Percentiles rank a stretch among this genome's conserved stretches.
Evolutionary conservation across 2,113 vertebrate genomes (phyloP).

Genomic region (Ellobius talpinus): DNA sequence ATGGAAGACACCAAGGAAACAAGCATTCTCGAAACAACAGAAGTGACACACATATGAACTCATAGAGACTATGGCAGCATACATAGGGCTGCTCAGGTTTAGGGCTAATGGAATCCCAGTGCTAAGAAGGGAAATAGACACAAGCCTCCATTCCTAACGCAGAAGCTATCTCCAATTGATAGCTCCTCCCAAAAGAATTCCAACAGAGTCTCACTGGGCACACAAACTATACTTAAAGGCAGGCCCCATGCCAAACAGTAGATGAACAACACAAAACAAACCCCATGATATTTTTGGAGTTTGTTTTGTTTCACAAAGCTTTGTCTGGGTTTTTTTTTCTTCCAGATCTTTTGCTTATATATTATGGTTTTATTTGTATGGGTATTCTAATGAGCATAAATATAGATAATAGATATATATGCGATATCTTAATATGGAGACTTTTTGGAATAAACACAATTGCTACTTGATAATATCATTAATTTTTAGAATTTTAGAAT

Average conservation of each 20-base stretch:
- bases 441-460: background rate
- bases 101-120: background rate
- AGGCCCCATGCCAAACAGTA: background rate
- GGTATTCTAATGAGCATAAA: background rate
- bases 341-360: background rate
- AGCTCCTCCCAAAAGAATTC: background rate
- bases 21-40: background rate
- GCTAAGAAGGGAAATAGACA: background rate
- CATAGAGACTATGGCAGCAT: background rate
- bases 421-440: background rate
- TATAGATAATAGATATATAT: background rate
- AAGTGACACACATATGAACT: background rate
- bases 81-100: accelerated
- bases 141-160: background rate
- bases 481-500: background rate
- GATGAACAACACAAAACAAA: background rate
- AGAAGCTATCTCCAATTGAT: background rate
- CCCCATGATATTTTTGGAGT: no score
- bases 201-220: background rate
- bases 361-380: background rate
- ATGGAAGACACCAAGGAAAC: background rate
- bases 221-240: background rate
- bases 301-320: background rate
- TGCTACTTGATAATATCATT: background rate
- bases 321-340: background rate